Percentiles rank a stretch among this genome's conserved stretches.
phyloP scores from a whole-genome alignment of 1,140 invertebrate species.

The Trachymyrmex septentrionalis region DNA sequence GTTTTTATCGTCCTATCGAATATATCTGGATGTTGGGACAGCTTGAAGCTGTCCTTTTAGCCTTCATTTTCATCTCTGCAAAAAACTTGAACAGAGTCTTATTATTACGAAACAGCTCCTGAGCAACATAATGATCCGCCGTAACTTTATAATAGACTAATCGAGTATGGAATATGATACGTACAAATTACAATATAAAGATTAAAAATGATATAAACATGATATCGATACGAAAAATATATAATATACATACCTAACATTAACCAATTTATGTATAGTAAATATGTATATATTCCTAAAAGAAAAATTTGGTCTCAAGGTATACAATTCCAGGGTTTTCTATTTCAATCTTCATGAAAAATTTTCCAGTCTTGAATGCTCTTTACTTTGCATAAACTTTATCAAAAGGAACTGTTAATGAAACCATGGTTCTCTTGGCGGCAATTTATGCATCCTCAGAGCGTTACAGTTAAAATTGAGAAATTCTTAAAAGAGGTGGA shows the following conservation, averaged over 20 bases:
- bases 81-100: not conserved
- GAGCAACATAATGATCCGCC: not conserved
- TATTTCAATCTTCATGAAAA: not conserved
- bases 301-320: not conserved
- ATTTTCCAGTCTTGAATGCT: not conserved
- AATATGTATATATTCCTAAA: not conserved
- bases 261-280: not conserved
- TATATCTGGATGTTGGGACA: constrained; percentile 41
- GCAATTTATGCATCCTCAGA: constrained; percentile 8
- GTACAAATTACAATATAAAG: not conserved
- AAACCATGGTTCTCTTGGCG: constrained; percentile 12
- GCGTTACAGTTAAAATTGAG: constrained; percentile 40
- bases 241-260: not conserved
- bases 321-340: not conserved
- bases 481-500: constrained; percentile 7
- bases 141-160: not conserved
- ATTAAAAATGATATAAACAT: not conserved
- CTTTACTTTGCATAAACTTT: constrained; percentile 5
- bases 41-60: not conserved
- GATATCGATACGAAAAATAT: not conserved
- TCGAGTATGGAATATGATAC: not conserved
- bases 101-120: not conserved
- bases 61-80: constrained; percentile 17
- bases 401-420: constrained; percentile 41
- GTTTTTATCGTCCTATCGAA: constrained; percentile 71